Evolutionary conservation across 2,888 invertebrate species (phyloP).

Genomic region (Chaetoderma sp.): DNA sequence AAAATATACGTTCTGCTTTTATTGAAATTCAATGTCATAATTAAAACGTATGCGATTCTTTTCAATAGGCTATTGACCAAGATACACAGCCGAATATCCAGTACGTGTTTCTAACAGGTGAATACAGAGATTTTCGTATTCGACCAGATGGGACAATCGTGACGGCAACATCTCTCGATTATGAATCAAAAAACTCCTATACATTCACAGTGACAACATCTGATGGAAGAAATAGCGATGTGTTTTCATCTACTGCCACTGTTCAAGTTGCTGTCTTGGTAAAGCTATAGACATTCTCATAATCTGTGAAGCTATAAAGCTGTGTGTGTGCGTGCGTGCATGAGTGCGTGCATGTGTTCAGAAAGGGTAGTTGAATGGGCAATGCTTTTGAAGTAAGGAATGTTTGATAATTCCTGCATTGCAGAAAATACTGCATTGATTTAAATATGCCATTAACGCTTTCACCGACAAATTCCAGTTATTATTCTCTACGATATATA

Average conservation of each 20-base stretch:
- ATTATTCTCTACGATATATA: too few species aligned
- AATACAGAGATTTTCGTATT: neutral
- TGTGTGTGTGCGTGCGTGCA: too few species aligned
- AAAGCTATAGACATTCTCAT: neutral
- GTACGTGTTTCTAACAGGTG: conserved; percentile 3
- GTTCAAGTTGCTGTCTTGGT: neutral
- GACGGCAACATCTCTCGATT: neutral
- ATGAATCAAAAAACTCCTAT: neutral
- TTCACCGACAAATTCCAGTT: too few species aligned
- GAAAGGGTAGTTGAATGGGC: too few species aligned
- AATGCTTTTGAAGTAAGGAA: too few species aligned
- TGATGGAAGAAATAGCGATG: neutral
- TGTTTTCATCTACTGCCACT: conserved; percentile 1
- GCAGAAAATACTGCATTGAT: too few species aligned
- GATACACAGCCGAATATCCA: conserved; percentile 4
- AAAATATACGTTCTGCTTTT: too few species aligned
- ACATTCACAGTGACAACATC: neutral
- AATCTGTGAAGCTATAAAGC: too few species aligned
- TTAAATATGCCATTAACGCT: too few species aligned
- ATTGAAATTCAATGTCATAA: neutral
- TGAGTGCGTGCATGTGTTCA: too few species aligned
- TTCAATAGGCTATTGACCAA: neutral
- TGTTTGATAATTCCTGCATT: too few species aligned
- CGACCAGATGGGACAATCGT: neutral
- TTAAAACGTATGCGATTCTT: too few species aligned